These are phyloP conservation scores for Onthophagus sagittarius DNA, from an alignment of 2,888 invertebrate genomes.

Conservation along the genomic window DNA sequence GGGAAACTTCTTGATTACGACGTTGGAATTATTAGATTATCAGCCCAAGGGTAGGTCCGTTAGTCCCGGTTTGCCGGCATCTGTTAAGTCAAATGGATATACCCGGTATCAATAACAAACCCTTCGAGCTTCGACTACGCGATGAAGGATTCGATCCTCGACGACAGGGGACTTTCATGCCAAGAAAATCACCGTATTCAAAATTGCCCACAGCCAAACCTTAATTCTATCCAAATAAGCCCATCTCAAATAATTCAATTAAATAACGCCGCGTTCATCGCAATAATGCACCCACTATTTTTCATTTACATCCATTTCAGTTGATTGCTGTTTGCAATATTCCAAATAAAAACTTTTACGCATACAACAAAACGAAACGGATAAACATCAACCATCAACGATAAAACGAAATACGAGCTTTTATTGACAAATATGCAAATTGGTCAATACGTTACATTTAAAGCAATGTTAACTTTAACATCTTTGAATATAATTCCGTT, in stretches of 20 bases:
- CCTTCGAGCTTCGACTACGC: constrained; percentile 16
- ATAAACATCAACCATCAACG: too few relatives aligned
- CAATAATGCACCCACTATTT: neutral
- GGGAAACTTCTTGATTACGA: constrained; percentile 41
- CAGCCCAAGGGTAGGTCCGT: constrained; percentile 34
- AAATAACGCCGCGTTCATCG: neutral
- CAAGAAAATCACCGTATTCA: neutral
- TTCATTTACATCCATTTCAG: neutral
- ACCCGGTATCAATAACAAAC: constrained; percentile 28
- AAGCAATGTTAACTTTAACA: neutral
- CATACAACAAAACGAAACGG: neutral
- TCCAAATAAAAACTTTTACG: neutral
- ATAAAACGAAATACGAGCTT: too few relatives aligned
- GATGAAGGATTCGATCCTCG: neutral
- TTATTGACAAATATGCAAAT: neutral
- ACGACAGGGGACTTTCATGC: neutral
- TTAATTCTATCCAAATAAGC: neutral
- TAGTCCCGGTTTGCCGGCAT: constrained; percentile 21
- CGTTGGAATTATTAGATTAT: constrained; percentile 44
- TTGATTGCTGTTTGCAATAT: neutral
- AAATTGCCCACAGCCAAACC: neutral
- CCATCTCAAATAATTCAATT: neutral
- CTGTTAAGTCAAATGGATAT: constrained; percentile 21
- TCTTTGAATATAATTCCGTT: neutral
- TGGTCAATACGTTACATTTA: too few relatives aligned